Evolutionary conservation across 2,888 invertebrate species (phyloP).

Genomic region (Calliopum simillimum): DNA sequence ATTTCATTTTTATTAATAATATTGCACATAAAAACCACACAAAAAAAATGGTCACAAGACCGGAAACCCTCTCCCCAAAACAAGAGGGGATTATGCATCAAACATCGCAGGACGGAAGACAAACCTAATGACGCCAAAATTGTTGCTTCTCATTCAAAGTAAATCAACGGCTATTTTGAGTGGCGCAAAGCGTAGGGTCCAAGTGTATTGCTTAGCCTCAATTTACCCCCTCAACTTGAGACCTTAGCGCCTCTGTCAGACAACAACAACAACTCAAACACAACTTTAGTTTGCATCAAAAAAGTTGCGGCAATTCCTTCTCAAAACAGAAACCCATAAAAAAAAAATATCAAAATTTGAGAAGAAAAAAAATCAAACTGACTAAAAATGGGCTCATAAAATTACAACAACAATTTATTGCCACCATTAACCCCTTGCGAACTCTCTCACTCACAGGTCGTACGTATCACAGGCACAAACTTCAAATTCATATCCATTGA

Average conservation of each 20-base stretch:
- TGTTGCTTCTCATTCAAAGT: too few relatives aligned
- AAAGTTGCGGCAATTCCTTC: too few relatives aligned
- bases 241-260: too few relatives aligned
- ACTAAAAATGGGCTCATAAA: conserved; percentile 52
- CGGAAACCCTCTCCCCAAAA: neutral
- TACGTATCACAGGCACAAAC: neutral
- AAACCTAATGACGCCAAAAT: too few relatives aligned
- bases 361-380: conserved; percentile 37
- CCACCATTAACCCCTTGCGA: conserved; percentile 57
- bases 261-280: too few relatives aligned
- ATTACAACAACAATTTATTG: conserved; percentile 58
- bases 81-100: neutral
- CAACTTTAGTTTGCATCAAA: too few relatives aligned
- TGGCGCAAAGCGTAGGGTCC: too few relatives aligned
- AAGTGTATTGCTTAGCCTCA: too few relatives aligned
- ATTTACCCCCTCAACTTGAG: too few relatives aligned
- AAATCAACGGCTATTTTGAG: too few relatives aligned
- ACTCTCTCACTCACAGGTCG: conserved; percentile 52
- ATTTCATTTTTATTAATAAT: conserved; percentile 61
- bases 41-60: neutral
- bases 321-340: conserved; percentile 9
- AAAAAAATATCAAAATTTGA: conserved; percentile 44
- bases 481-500: neutral
- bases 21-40: conserved; percentile 35
- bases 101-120: too few relatives aligned